Percentiles rank a stretch among this genome's conserved stretches.
phyloP scores from a whole-genome alignment of 2,113 vertebrate genomes.

The Accipiter virgatus region DNA sequence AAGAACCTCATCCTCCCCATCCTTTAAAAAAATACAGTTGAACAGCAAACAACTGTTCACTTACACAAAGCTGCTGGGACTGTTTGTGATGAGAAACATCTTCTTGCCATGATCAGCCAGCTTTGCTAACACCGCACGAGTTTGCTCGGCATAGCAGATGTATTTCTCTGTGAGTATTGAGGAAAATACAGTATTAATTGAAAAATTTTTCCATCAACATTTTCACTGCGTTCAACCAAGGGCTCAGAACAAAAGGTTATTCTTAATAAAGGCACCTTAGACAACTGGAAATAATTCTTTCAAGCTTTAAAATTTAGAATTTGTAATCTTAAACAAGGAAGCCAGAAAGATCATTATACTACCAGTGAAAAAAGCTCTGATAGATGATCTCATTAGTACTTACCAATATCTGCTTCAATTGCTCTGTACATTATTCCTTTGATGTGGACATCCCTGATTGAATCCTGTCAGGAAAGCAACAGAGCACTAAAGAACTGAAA shows the following conservation, averaged over 20 bases:
- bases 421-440: constrained; percentile 97
- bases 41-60: constrained; percentile 42
- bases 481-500: not conserved
- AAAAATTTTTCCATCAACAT: not conserved
- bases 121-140: constrained; percentile 90
- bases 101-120: constrained; percentile 92
- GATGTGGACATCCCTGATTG: constrained; percentile 94
- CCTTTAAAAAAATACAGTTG: not conserved
- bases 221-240: not conserved
- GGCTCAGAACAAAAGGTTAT: not conserved
- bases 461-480: constrained; percentile 78
- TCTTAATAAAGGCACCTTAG: not conserved
- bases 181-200: not conserved
- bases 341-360: not conserved
- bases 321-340: not conserved
- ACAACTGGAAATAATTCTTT: not conserved
- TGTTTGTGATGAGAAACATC: constrained; percentile 99
- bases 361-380: not conserved
- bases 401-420: constrained; percentile 95
- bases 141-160: constrained; percentile 93
- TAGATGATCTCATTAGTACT: not conserved
- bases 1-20: not conserved
- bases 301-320: not conserved
- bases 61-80: constrained; percentile 98
- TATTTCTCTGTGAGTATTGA: constrained; percentile 82